phyloP scores from a whole-genome alignment of 2,888 invertebrate species.

The Lycophotia porphyrea region DNA sequence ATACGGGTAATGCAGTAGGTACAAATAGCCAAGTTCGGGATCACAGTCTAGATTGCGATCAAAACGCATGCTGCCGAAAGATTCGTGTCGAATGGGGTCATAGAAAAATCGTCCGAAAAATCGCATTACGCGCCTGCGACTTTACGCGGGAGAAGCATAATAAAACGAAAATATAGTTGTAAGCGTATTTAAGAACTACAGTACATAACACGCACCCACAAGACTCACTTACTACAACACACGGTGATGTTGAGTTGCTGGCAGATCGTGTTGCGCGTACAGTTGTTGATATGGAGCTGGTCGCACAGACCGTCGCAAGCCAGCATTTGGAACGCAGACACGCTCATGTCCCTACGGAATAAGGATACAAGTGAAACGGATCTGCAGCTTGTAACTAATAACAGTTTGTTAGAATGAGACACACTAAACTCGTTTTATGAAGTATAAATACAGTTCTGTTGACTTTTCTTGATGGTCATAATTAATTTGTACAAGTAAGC shows the following conservation, averaged over 20 bases:
- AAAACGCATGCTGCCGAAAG: background rate
- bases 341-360: slow-evolving; percentile 82
- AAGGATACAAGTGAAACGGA: slow-evolving; percentile 9
- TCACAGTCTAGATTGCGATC: background rate
- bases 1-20: background rate
- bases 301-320: slow-evolving; percentile 84
- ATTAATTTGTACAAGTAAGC: background rate
- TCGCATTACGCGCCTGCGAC: background rate
- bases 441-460: background rate
- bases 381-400: background rate
- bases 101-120: background rate
- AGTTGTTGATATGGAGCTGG: slow-evolving; percentile 79
- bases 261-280: slow-evolving; percentile 83
- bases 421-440: background rate
- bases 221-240: slow-evolving; percentile 89
- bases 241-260: slow-evolving; percentile 79
- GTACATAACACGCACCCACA: slow-evolving; percentile 72
- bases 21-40: background rate
- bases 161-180: background rate
- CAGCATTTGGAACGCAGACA: slow-evolving; percentile 80
- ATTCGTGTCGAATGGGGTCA: background rate
- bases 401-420: background rate
- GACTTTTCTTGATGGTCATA: background rate
- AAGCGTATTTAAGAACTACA: slow-evolving; percentile 43
- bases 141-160: background rate